Conservation (phyloP, 2,113 vertebrate genomes). For the Laticauda colubrina region DNA sequence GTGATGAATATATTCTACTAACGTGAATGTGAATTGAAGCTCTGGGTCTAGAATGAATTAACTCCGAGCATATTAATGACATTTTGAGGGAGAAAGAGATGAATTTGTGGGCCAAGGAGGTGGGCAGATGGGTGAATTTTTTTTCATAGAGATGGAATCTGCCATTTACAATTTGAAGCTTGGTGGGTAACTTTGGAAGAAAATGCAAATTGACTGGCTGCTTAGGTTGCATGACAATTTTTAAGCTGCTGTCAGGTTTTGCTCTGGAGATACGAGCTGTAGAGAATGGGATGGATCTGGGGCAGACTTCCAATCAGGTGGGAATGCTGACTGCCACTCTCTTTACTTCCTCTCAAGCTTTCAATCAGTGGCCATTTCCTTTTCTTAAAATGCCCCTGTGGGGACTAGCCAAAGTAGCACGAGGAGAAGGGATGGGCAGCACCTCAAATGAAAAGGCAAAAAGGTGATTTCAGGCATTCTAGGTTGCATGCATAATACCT, state of each 20-base stretch:
- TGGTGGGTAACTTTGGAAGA: not conserved
- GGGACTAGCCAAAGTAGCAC: not conserved
- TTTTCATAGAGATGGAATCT: constrained; percentile 43
- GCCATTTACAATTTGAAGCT: not conserved
- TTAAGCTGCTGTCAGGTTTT: not conserved
- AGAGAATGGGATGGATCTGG: not conserved
- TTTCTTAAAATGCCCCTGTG: not conserved
- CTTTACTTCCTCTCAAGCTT: not conserved
- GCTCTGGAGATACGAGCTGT: not conserved
- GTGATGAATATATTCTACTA: constrained; percentile 69
- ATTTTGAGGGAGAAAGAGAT: constrained; percentile 52
- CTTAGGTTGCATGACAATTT: not conserved
- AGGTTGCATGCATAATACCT: not conserved
- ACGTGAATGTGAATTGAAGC: constrained; percentile 57
- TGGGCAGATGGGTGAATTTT: constrained; percentile 46
- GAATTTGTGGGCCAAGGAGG: constrained; percentile 58
- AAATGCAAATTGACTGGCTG: not conserved
- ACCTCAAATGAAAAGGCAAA: not conserved
- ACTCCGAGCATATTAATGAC: constrained; percentile 59
- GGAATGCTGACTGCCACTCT: not conserved
- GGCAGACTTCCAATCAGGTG: not conserved
- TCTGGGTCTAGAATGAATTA: constrained; percentile 63
- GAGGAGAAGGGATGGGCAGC: not conserved
- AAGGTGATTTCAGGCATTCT: not conserved
- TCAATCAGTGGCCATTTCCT: not conserved